These are phyloP conservation scores for Rhodinocichla rosea DNA, from an alignment of 2,113 vertebrate genomes.

Conservation along the genomic window DNA sequence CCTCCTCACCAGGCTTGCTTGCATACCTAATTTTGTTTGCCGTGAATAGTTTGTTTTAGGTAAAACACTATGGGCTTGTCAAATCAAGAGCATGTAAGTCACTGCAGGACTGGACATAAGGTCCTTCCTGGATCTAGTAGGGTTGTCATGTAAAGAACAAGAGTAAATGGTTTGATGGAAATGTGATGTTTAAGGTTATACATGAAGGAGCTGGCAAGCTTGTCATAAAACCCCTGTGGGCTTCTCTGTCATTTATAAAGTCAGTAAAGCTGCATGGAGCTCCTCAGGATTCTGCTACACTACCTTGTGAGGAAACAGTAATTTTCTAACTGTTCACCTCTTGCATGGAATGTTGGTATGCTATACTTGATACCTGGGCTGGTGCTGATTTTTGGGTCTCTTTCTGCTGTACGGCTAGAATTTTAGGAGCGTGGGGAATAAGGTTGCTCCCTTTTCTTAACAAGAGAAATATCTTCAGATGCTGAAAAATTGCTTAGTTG, in stretches of 20 bases:
- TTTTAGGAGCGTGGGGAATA: not conserved
- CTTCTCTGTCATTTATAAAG: not conserved
- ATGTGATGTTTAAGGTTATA: not conserved
- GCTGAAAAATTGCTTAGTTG: not conserved
- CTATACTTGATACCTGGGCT: not conserved
- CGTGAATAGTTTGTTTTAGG: not conserved
- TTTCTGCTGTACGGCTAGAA: not conserved
- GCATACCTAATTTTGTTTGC: not conserved
- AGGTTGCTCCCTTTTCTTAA: not conserved
- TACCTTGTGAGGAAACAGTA: not conserved
- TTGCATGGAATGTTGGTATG: not conserved
- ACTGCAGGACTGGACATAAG: not conserved
- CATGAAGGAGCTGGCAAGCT: fast-evolving
- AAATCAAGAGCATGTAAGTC: fast-evolving
- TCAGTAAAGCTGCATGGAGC: not conserved
- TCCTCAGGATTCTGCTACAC: not conserved
- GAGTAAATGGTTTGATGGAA: not conserved
- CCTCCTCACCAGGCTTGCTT: not conserved
- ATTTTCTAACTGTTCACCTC: not conserved
- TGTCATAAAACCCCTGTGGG: not conserved
- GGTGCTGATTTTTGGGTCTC: not conserved
- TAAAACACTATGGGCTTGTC: not conserved
- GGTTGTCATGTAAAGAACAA: not conserved
- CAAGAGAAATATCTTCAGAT: not conserved
- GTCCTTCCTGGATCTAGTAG: not conserved